phyloP scores from a whole-genome alignment of 2,888 invertebrate genomes.

The Drosophila neutralis region DNA sequence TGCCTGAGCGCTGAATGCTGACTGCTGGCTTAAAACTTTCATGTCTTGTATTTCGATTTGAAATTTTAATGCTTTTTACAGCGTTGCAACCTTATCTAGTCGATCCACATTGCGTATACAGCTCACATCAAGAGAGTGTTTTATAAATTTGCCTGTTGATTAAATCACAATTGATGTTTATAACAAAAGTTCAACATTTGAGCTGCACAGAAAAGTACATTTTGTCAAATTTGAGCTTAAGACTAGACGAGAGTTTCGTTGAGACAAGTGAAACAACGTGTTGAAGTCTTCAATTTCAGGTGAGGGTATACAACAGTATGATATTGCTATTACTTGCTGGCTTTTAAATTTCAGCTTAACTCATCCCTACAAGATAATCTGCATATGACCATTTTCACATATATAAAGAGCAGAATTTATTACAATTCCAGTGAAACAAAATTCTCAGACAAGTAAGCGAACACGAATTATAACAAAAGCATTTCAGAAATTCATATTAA shows the following conservation, averaged over 20 bases:
- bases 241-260: neutral
- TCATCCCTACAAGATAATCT: no score
- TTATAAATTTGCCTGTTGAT: constrained; percentile 11
- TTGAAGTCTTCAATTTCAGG: neutral
- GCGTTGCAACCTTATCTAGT: neutral
- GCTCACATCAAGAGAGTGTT: constrained; percentile 9
- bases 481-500: constrained; percentile 28
- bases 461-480: neutral
- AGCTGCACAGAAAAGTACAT: neutral
- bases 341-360: neutral
- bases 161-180: constrained; percentile 11
- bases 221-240: neutral
- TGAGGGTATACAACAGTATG: neutral
- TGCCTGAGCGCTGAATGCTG: constrained; percentile 34
- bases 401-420: neutral
- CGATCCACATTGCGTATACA: constrained; percentile 2
- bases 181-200: constrained; percentile 4
- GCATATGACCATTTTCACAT: neutral
- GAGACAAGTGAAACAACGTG: neutral
- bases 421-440: neutral
- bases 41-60: constrained; percentile 49
- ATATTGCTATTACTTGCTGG: neutral
- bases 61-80: constrained; percentile 50
- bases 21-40: constrained; percentile 63
- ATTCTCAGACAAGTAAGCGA: neutral